phyloP scores from a whole-genome alignment of 2,113 vertebrate genomes.

The Passer domesticus region DNA sequence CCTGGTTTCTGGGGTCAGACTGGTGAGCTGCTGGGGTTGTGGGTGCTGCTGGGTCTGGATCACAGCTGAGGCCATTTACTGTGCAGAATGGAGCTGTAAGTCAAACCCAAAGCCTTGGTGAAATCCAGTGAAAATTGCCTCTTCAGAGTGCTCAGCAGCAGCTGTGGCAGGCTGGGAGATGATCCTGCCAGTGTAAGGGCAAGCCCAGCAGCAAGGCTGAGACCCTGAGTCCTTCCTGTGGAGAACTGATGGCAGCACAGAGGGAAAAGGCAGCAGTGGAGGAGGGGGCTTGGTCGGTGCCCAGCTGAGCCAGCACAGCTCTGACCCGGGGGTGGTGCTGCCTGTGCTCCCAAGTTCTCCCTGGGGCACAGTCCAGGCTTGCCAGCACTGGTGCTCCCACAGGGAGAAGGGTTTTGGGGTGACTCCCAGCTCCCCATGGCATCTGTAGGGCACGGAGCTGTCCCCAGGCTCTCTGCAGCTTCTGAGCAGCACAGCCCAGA shows the following conservation, averaged over 20 bases:
- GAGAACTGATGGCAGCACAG: background rate
- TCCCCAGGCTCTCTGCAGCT: background rate
- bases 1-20: rapidly evolving
- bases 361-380: background rate
- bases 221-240: background rate
- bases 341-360: rapidly evolving
- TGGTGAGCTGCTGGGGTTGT: background rate
- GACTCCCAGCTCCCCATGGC: background rate
- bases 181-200: background rate
- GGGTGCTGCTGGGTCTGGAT: background rate
- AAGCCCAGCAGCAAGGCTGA: background rate
- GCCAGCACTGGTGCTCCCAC: rapidly evolving
- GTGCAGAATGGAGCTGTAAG: background rate
- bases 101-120: background rate
- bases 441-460: rapidly evolving
- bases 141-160: background rate
- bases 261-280: background rate
- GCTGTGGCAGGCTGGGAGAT: background rate
- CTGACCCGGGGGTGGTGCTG: background rate
- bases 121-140: conserved; percentile 1
- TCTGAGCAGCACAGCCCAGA: rapidly evolving
- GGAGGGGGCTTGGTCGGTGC: background rate
- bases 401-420: background rate
- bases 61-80: background rate
- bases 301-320: background rate